phyloP scores from a whole-genome alignment of 2,888 invertebrate species.

The Rhodophaea formosa region DNA sequence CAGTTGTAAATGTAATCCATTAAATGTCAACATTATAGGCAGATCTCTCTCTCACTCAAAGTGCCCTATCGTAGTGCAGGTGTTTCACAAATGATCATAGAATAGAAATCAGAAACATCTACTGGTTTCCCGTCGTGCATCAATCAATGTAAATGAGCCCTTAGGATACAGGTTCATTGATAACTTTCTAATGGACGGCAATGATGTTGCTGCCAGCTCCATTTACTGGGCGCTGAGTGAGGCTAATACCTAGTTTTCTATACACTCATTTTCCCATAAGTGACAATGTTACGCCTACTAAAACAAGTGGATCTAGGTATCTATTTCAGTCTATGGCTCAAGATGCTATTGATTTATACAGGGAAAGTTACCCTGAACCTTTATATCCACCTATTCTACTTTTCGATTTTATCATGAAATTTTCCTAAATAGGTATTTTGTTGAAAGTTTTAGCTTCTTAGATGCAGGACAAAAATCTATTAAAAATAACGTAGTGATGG shows the following conservation, averaged over 20 bases:
- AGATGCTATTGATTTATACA: not conserved
- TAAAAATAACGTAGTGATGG: too few species aligned
- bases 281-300: not conserved
- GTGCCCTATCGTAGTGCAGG: not conserved
- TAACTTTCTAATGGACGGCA: slow-evolving; percentile 14
- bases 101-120: not conserved
- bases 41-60: too few species aligned
- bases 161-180: slow-evolving; percentile 9
- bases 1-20: too few species aligned
- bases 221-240: slow-evolving; percentile 1
- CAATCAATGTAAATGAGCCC: slow-evolving; percentile 16
- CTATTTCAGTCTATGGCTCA: too few species aligned
- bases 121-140: not conserved
- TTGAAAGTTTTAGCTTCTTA: too few species aligned
- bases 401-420: too few species aligned
- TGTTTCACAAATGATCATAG: not conserved
- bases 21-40: too few species aligned
- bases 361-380: not conserved
- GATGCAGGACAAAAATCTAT: too few species aligned
- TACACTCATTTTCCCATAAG: slow-evolving; percentile 3
- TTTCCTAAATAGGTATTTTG: too few species aligned
- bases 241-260: slow-evolving; percentile 7
- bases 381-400: too few species aligned
- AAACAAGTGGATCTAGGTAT: not conserved
- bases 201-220: slow-evolving; percentile 6